Base-by-base conservation (phyloP, 2,797 vertebrate genomes). In the Cuculus canorus region DNA sequence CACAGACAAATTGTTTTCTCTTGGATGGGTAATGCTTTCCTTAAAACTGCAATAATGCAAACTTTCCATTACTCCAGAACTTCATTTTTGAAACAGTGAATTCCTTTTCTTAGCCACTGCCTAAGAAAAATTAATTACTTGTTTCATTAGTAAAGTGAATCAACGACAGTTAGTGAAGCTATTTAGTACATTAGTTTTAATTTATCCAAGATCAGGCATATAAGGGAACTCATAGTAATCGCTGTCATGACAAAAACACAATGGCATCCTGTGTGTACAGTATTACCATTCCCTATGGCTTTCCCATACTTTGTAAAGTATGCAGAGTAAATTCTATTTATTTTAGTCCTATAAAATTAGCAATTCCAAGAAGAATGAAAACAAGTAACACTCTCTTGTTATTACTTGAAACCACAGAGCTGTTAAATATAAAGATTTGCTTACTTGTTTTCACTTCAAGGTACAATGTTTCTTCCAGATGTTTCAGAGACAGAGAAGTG, bases 141-240 rank as follows among this genome's bases (percentile, higher is more conserved):
- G 5, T 41, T 90, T 82, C 23, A 53, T 56, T 75, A 71, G 23
- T 60, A 56, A 82, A 79, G 33, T 11, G 57, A 27, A 86, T 53
- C 64, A 82, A 23, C 21, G 10, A 47, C 24, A 17, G 86, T 90
- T 80, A 77, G 30, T 39, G 17, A 75, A 84, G 53, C 81, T 60
- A 85, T 7, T n/a, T 33, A 47, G 30, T 66, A 43, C 39, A 53
- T 85, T 70, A 59, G 23, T 90, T 95, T 95, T 84, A 91, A 88
- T 90, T 79, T 33, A 32, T 68, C 48, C 81, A 22, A 81, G 41
- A 37, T 80, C 60, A 76, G 39, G 39, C 14, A 75, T 59, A 76
- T 39, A 21, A 70, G 32, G 76, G 90, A 84, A 82, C 28, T 21
- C 50, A 28, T 50, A 91, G 39, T 60, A 77, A 76, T 39, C 53